A percentile compares a stretch with the other conserved stretches of the same genome.
Conservation (phyloP, 2,113 vertebrate species). For the Grallaria varia region DNA sequence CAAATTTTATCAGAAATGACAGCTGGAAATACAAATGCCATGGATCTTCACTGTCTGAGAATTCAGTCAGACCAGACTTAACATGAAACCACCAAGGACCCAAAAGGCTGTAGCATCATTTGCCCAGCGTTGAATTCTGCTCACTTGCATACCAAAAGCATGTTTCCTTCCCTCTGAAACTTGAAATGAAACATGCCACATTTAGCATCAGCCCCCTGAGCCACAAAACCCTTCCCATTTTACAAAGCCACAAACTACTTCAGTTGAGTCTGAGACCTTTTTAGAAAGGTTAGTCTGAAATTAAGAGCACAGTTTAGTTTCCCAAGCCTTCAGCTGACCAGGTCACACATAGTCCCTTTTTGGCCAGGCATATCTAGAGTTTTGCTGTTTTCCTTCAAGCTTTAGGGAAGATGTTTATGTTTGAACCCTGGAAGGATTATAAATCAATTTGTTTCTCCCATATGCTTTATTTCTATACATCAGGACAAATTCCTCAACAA, state of each 20-base stretch:
- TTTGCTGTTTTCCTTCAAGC: neutral
- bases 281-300: neutral
- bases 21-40: neutral
- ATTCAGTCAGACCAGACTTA: neutral
- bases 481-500: neutral
- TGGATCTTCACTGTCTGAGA: neutral
- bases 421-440: neutral
- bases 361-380: neutral
- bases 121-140: neutral
- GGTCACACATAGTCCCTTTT: neutral
- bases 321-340: neutral
- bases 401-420: neutral
- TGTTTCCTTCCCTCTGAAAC: conserved; percentile 48
- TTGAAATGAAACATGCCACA: neutral
- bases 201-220: conserved; percentile 1
- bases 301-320: neutral
- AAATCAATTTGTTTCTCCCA: neutral
- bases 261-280: neutral
- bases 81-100: neutral
- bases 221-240: neutral
- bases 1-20: neutral
- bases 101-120: neutral
- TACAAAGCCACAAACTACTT: neutral
- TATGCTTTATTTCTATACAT: rapidly evolving
- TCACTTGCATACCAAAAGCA: neutral